Base-by-base conservation (phyloP, 2,113 vertebrate genomes). In the Paradoxurus hermaphroditus region DNA sequence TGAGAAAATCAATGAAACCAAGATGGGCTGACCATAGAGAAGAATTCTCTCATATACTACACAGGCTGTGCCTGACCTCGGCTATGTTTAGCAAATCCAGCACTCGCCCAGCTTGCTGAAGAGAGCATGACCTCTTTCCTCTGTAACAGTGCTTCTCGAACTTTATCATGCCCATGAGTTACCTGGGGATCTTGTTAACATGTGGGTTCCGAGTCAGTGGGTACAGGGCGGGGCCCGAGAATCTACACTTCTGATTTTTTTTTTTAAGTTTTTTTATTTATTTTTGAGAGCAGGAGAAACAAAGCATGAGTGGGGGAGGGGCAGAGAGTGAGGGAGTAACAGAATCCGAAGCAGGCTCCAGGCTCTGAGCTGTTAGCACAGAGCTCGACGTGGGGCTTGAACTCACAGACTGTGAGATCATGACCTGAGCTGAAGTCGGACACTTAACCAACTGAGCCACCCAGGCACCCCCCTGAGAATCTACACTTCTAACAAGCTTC, bases 1-100 rank as follows among this genome's bases (percentile, higher is more conserved):
- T 5, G 9, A 91, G 77, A 94, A 98, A 97, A 97, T 97, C 96
- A 83, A 72, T 96, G 79, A 79, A 95, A 85, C 79, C 31, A 41
- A 94, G 86, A 73, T 51, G 82, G 39, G 70, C 90, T 82, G 68
- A 56, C 79, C n/a, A 56, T 59, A 73, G 90, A 95, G 56, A 83
- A 44, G 70, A 68, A n/a, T 94, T 89, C 85, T 96, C 79, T 77
- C 56, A 49, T 49, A 68, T 1, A 56, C 34, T 1, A 56, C 34
- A 53, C 11, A 87, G 34, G 23, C 82, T 9, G 12, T 12, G 46
- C 31, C 82, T 93, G 67, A 77, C 49, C 49, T 85, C 70, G 68
- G 56, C 41, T 68, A 8, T 34, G 21, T 86, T n/a, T 31, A 44
- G 62, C 53, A 78, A 97, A 83, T 31, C 59, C 36, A 85, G 72